These are phyloP conservation scores for Phortica okadai DNA, from an alignment of 2,888 invertebrate species.

Conservation along the genomic window DNA sequence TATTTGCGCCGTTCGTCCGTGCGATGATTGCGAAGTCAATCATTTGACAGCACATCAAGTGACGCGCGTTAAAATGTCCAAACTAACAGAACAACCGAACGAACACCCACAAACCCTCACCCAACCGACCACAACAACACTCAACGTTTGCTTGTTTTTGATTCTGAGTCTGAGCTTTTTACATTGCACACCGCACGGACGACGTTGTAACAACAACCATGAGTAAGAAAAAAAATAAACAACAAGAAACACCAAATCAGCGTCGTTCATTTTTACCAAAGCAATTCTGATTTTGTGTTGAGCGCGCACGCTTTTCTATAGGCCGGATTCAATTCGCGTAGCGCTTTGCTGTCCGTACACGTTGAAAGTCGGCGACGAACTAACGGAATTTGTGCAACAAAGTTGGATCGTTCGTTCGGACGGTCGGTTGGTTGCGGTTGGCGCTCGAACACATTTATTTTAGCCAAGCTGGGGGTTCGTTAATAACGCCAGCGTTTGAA, in stretches of 20 bases:
- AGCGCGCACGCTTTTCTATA: slow-evolving; percentile 14
- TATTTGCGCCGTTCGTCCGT: neutral
- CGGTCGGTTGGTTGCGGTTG: neutral
- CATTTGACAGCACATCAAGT: slow-evolving; percentile 2
- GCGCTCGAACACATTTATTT: neutral
- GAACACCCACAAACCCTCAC: neutral
- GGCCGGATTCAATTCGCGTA: slow-evolving; percentile 14
- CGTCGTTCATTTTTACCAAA: slow-evolving; percentile 8
- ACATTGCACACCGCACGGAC: neutral
- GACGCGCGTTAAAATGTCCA: neutral
- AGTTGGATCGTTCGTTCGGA: neutral
- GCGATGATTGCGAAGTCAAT: slow-evolving; percentile 24
- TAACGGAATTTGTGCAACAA: neutral
- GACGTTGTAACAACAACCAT: neutral
- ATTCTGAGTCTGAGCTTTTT: too few relatives aligned
- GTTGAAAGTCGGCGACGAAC: slow-evolving; percentile 15
- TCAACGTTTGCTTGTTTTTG: neutral
- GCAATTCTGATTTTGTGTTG: slow-evolving; percentile 11
- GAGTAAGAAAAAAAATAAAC: neutral
- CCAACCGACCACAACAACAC: neutral
- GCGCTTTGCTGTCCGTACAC: slow-evolving; percentile 11
- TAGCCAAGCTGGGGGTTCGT: neutral
- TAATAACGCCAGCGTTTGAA: neutral
- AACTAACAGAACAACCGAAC: neutral
- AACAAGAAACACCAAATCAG: neutral